Conservation (phyloP, 2,797 vertebrate genomes). For the Notolepis coatsorum region DNA sequence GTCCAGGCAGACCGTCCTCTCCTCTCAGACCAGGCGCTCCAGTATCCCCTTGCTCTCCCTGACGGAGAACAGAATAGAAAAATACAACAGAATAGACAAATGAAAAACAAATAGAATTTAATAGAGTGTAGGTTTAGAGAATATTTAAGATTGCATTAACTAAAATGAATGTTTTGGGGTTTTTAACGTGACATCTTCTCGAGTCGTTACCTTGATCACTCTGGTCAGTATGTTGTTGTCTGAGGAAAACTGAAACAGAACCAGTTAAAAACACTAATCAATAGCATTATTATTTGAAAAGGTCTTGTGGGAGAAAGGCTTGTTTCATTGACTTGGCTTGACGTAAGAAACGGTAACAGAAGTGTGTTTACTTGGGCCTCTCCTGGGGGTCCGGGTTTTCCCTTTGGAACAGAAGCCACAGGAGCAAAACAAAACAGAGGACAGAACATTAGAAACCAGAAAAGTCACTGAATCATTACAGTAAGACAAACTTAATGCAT, state of each 20-base stretch:
- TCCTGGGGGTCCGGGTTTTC: slow-evolving; percentile 85
- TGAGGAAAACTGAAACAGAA: slow-evolving; percentile 62
- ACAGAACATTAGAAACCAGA: slow-evolving; percentile 50
- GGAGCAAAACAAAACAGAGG: slow-evolving; percentile 49
- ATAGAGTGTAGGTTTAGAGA: not conserved
- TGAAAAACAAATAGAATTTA: not conserved
- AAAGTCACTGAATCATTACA: slow-evolving; percentile 43
- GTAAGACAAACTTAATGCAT: no score
- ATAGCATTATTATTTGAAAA: not conserved
- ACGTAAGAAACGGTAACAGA: slow-evolving; percentile 37
- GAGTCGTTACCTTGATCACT: slow-evolving; percentile 82
- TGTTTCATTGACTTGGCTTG: slow-evolving; percentile 36
- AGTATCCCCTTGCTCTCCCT: slow-evolving; percentile 72
- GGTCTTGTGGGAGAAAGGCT: slow-evolving; percentile 10
- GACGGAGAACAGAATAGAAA: not conserved
- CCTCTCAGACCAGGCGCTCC: slow-evolving; percentile 81
- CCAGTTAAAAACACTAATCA: not conserved
- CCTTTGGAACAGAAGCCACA: slow-evolving; percentile 71
- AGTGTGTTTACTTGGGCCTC: slow-evolving; percentile 75
- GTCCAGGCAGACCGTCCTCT: slow-evolving; percentile 81
- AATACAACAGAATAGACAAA: not conserved
- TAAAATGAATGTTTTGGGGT: not conserved
- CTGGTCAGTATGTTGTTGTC: slow-evolving; percentile 78
- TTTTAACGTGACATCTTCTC: not conserved
- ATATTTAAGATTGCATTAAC: not conserved